A percentile compares a stretch with the other conserved stretches of the same genome.
These are phyloP conservation scores for Eubucco bourcierii DNA, from an alignment of 2,113 vertebrate genomes.

Conservation along the genomic window DNA sequence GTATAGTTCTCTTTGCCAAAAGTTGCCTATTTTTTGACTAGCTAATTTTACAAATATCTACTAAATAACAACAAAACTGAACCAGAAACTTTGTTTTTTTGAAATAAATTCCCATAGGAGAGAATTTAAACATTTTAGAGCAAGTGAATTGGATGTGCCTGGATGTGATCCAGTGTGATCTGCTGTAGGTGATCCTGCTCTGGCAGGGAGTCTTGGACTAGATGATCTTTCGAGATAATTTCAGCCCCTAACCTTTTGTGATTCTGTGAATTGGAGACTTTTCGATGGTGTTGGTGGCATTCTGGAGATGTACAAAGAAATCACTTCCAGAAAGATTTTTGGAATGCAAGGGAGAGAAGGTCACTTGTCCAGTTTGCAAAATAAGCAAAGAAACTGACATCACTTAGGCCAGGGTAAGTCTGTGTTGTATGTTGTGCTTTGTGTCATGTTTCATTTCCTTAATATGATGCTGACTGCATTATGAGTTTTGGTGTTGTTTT, in stretches of 20 bases:
- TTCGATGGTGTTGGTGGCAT: neutral
- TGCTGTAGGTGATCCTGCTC: too few relatives aligned
- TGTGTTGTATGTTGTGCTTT: neutral
- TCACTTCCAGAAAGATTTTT: neutral
- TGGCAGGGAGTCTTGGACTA: too few relatives aligned
- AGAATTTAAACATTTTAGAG: neutral
- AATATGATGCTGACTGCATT: neutral
- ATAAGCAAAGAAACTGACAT: neutral
- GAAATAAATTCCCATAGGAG: neutral
- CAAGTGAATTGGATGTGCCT: neutral
- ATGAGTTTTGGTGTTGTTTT: neutral
- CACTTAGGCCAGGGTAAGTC: neutral
- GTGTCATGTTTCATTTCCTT: neutral
- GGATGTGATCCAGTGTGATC: too few relatives aligned
- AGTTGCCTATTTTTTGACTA: neutral
- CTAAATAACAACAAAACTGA: neutral
- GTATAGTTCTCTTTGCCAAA: neutral
- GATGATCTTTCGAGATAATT: too few relatives aligned
- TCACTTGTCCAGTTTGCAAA: neutral
- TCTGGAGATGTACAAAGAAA: neutral
- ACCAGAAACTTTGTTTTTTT: neutral
- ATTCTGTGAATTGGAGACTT: neutral
- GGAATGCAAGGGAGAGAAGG: neutral
- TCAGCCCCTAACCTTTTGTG: too few relatives aligned
- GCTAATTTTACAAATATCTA: neutral